phyloP scores from a whole-genome alignment of 2,888 invertebrate genomes.

The Choreutis nemorana region DNA sequence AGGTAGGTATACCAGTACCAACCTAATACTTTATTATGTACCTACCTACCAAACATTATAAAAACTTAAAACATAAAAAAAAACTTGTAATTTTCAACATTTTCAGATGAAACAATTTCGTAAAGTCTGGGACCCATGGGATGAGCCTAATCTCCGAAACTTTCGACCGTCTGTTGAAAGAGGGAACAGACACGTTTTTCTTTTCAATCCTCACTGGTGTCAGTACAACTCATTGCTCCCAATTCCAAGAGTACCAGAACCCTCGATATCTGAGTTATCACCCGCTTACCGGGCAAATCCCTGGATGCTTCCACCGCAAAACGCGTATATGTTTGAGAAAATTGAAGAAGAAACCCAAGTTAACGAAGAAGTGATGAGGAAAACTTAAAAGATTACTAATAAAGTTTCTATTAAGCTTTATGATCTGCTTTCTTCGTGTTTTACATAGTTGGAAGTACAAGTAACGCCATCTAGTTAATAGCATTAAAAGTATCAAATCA shows the following conservation, averaged over 20 bases:
- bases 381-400: too few species aligned
- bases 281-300: constrained; percentile 29
- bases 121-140: constrained; percentile 55
- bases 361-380: too few species aligned
- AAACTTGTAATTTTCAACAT: too few species aligned
- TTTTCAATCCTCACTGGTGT: constrained; percentile 59
- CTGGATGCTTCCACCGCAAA: constrained; percentile 41
- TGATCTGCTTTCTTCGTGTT: too few species aligned
- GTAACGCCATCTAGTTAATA: too few species aligned
- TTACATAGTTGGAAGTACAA: too few species aligned
- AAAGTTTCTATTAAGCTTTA: too few species aligned
- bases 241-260: constrained; percentile 35
- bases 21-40: too few species aligned
- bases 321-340: constrained; percentile 26
- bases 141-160: constrained; percentile 58
- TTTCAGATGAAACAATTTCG: constrained; percentile 65
- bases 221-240: constrained; percentile 58
- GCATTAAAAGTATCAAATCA: too few species aligned
- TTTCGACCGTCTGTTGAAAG: constrained; percentile 55
- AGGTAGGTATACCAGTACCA: not conserved
- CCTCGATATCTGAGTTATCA: constrained; percentile 39
- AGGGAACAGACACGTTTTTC: constrained; percentile 48
- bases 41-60: too few species aligned
- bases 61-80: too few species aligned
- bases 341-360: constrained; percentile 15